Evolutionary conservation across 2,797 vertebrate species (phyloP), one percentile per base, ranked within the genome.

Genomic region (Selene dorsalis): DNA sequence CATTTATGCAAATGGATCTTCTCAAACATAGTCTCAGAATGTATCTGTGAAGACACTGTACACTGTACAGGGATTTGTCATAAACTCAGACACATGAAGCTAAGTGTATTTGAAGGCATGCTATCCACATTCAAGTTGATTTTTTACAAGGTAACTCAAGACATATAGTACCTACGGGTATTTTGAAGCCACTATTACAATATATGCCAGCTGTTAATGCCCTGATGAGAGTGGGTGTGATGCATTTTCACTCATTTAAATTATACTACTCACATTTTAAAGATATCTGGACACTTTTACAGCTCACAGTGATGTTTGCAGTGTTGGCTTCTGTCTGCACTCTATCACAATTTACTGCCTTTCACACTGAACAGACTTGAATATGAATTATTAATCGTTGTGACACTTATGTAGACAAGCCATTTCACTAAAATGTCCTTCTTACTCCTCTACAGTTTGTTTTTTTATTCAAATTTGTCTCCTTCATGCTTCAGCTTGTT

Each of bases 1-100:
- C 56, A 76, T 71, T 58, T 63, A 52, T 71, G 39, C 18, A 50
- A 26, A 8, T 48, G 38, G 52, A 55, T 63, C 35, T 66, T 63
- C 28, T 67, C 24, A 65, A 38, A 30, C 50, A 13, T 24, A 16
- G 24, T 28, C 52, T 55, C 14, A 55, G 24, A 17, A 24, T 55
- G 28, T 30, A 75, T 35, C 20, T 55, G 38, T 39, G 41, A 4
- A 39, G 26, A 70, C 26, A 59, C 14, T 22, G 18, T 59, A 52
- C 50, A 30, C n/a, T n/a, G 65, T 20, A 48, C 16, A 60, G 22
- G 50, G 12, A 50, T 50, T 52, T 45, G n/a, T 52, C n/a, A 55
- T 53, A 35, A 7, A 52, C 52, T 22, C 26, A 43, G 3, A 43
- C 35, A 58, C 43, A 64, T 74, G 30, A 64, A 73, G 32, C 20